phyloP scores from a whole-genome alignment of 2,113 vertebrate genomes.

The Dinomys branickii region DNA sequence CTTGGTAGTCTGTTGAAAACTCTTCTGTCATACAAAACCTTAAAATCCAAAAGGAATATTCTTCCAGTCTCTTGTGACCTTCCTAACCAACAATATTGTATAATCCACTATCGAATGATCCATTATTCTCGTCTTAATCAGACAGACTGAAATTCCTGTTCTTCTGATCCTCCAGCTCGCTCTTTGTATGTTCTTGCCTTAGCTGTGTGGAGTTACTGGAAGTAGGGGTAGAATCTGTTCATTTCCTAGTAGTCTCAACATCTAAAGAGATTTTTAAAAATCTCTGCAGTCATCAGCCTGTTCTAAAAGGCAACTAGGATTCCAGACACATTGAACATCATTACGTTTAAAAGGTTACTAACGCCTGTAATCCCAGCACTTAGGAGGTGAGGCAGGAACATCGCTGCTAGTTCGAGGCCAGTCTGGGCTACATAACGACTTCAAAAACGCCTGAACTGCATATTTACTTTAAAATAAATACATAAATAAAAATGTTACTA shows the following conservation, averaged over 20 bases:
- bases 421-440: background rate
- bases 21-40: background rate
- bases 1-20: background rate
- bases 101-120: background rate
- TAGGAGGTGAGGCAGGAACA: background rate
- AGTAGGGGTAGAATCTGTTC: background rate
- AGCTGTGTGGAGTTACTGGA: background rate
- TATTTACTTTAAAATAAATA: background rate
- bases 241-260: background rate
- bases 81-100: background rate
- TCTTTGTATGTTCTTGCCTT: background rate
- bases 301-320: constrained; percentile 12
- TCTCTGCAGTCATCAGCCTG: background rate
- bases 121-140: background rate
- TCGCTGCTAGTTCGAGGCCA: background rate
- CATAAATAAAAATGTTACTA: background rate
- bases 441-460: background rate
- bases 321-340: background rate
- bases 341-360: background rate
- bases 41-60: constrained; percentile 22
- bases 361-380: background rate
- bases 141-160: background rate
- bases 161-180: background rate
- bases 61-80: background rate
- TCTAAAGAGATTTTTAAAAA: background rate